A percentile compares a stretch with the other conserved stretches of the same genome.
phyloP scores from a whole-genome alignment of 2,888 invertebrate species.

The Acleris cristana region DNA sequence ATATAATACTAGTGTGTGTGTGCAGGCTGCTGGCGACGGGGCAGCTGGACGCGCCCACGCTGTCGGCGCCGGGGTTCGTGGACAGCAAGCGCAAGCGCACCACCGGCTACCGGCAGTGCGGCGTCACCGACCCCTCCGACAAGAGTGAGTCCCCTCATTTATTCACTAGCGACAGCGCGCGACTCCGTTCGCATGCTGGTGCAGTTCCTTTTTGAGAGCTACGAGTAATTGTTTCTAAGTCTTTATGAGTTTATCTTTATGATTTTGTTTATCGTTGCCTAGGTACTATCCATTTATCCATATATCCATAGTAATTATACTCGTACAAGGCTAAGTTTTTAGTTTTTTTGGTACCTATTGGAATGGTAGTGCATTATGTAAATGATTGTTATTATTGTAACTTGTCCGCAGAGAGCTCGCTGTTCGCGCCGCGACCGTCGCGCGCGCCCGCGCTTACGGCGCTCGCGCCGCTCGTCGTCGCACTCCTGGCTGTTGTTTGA shows the following conservation, averaged over 20 bases:
- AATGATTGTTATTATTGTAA: too few relatives aligned
- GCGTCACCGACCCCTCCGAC: slow-evolving; percentile 89
- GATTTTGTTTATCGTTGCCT: too few relatives aligned
- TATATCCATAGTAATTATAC: too few relatives aligned
- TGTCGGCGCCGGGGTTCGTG: slow-evolving; percentile 90
- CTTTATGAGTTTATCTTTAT: too few relatives aligned
- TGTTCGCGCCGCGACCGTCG: slow-evolving; percentile 28
- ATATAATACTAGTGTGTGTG: background rate
- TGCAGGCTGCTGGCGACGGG: slow-evolving; percentile 87
- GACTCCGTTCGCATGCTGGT: too few relatives aligned
- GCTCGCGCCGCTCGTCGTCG: slow-evolving; percentile 8
- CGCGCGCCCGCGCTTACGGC: slow-evolving; percentile 12
- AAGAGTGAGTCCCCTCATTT: slow-evolving; percentile 65
- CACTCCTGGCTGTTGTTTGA: slow-evolving; percentile 11
- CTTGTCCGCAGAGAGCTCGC: slow-evolving; percentile 17
- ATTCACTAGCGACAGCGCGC: background rate
- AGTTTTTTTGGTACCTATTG: too few relatives aligned
- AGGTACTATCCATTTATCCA: too few relatives aligned
- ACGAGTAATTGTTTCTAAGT: too few relatives aligned
- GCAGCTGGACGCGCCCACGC: slow-evolving; percentile 88
- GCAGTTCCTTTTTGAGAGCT: too few relatives aligned
- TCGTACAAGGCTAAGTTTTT: too few relatives aligned
- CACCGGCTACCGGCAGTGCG: slow-evolving; percentile 90
- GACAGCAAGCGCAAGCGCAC: slow-evolving; percentile 88
- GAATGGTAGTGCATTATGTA: too few relatives aligned